Conservation (phyloP, 1,140 invertebrate species). For the Atopsyche davidsoni region DNA sequence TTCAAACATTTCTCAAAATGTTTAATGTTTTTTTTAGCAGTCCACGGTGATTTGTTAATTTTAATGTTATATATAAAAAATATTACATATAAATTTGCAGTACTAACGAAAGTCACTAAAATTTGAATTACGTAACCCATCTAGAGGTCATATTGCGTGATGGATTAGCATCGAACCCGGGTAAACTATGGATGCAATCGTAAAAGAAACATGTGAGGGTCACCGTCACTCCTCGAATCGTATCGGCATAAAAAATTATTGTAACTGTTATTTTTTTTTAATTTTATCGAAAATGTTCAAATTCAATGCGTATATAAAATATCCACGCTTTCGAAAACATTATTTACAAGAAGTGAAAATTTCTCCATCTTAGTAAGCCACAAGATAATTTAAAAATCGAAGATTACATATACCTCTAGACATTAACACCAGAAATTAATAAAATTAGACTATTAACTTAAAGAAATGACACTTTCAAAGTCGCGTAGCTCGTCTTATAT, state of each 20-base stretch:
- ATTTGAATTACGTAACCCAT: slow-evolving; percentile 22
- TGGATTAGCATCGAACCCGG: slow-evolving; percentile 3
- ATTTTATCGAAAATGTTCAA: background rate
- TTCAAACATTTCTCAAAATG: slow-evolving; percentile 15
- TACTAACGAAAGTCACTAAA: slow-evolving; percentile 27
- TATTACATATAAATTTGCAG: slow-evolving; percentile 25
- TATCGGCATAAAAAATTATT: too few species aligned
- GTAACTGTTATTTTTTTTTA: slow-evolving; percentile 1
- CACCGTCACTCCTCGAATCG: too few species aligned
- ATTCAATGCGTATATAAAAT: background rate
- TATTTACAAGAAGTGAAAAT: slow-evolving; percentile 12
- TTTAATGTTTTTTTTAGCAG: slow-evolving; percentile 21
- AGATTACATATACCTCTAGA: slow-evolving; percentile 21
- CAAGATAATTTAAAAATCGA: slow-evolving; percentile 19
- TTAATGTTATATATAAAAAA: slow-evolving; percentile 23
- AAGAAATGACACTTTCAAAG: slow-evolving; percentile 17
- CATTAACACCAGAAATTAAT: slow-evolving; percentile 23
- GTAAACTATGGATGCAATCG: too few species aligned
- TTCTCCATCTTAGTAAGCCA: slow-evolving; percentile 16
- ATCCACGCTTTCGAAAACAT: slow-evolving; percentile 3
- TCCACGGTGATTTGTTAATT: slow-evolving; percentile 18
- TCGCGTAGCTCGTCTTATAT: slow-evolving; percentile 11
- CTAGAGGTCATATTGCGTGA: slow-evolving; percentile 14
- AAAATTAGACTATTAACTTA: slow-evolving; percentile 24
- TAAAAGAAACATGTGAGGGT: too few species aligned